Evolutionary conservation across 2,888 invertebrate genomes (phyloP), one percentile per base, ranked within the genome.

Genomic region (Arrhopalites spinosus): DNA sequence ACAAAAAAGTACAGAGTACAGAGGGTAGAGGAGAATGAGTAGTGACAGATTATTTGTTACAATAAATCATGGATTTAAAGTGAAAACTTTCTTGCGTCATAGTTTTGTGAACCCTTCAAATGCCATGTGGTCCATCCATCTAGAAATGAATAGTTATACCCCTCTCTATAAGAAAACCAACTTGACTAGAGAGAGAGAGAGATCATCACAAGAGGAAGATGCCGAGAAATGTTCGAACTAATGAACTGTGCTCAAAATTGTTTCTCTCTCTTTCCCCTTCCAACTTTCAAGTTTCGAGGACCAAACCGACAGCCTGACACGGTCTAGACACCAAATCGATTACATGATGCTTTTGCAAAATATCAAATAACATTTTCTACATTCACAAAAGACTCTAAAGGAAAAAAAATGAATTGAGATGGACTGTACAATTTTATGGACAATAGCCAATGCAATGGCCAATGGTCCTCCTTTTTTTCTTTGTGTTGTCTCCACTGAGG

Each of bases 181-280:
- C 50, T 7, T 7, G 45, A 15, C 64, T 5, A 20, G 29, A 64
- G 64, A 64, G 64, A 64, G 36, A 64, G 36, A 64, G 64, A 64
- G 64, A 64, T 30, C 30, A 43, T 20, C 36, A 20, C 36, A 23
- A 29, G 64, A 43, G 23, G 64, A 64, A 64, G 43, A 64, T 30
- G 64, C 23, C 30, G 43, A 64, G 43, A 64, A 64, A 43, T 43
- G 64, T 36, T 64, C n/a, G 36, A 70, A 30, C 59, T 59, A 59
- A 59, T 59, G 59, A 59, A 59, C 59, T 59, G 59, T 59, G 59
- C 59, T 59, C 25, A 59, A 59, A 59, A 59, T 59, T 59, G 59
- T 59, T 59, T 59, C 27, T 59, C 25, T 25, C 59, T 25, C 59
- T 59, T 27, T 59, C 25, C 25, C 59, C 8, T 27, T 59, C 23